These are phyloP conservation scores for Acanthornis magna DNA, from an alignment of 2,797 vertebrate genomes.

Conservation along the genomic window DNA sequence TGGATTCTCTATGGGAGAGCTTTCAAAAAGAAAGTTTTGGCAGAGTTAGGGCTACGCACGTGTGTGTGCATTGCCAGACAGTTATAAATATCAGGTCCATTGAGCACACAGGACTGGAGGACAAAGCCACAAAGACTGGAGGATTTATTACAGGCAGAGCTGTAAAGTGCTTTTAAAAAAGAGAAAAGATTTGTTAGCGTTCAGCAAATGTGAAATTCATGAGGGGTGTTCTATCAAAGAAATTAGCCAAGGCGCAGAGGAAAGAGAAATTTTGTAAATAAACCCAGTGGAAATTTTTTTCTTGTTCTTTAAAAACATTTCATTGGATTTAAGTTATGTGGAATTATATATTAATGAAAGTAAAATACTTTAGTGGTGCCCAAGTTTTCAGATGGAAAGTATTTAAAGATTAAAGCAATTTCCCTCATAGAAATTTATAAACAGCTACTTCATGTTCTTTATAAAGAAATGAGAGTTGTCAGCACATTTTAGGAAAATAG, in stretches of 20 bases:
- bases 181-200: slow-evolving; percentile 24
- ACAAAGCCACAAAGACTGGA: slow-evolving; percentile 11
- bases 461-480: not conserved
- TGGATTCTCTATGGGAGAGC: not conserved
- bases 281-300: slow-evolving; percentile 6
- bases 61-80: not conserved
- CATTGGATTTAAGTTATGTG: not conserved
- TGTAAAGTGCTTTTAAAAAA: slow-evolving; percentile 19
- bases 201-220: slow-evolving; percentile 46
- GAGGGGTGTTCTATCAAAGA: not conserved
- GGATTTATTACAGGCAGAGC: not conserved
- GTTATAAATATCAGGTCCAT: slow-evolving; percentile 27
- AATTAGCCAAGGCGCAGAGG: not conserved
- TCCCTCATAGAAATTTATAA: not conserved
- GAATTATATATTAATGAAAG: slow-evolving; percentile 27
- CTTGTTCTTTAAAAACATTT: not conserved
- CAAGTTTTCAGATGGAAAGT: not conserved
- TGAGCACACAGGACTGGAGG: not conserved
- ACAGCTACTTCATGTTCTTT: not conserved
- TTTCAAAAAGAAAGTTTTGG: slow-evolving; percentile 1
- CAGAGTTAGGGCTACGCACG: not conserved
- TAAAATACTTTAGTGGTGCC: not conserved
- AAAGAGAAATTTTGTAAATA: slow-evolving; percentile 45
- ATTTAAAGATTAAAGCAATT: slow-evolving; percentile 17
- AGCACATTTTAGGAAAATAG: not conserved